Conservation (phyloP, 2,888 invertebrate genomes). For the Eudasyphora cyanicolor region DNA sequence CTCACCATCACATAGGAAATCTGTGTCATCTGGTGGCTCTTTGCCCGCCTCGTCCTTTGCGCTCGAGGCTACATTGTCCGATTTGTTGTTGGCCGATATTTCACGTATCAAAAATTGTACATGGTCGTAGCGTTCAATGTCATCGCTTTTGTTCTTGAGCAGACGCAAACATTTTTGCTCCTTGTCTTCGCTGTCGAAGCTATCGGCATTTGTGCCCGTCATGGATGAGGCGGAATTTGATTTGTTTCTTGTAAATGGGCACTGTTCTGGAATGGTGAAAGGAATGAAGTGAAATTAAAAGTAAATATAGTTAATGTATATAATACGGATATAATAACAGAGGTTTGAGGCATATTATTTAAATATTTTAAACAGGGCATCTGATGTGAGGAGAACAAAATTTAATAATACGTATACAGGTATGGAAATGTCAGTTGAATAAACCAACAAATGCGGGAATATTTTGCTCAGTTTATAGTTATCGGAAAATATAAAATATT, state of each 20-base stretch:
- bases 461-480: too few relatives aligned
- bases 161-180: conserved; percentile 77
- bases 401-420: too few relatives aligned
- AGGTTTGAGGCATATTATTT: too few relatives aligned
- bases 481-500: too few relatives aligned
- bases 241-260: conserved; percentile 67
- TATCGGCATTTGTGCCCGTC: conserved; percentile 58
- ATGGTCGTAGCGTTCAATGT: conserved; percentile 86
- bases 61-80: conserved; percentile 84
- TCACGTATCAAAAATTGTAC: conserved; percentile 96
- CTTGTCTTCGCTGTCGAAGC: conserved; percentile 75
- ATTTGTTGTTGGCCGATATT: conserved; percentile 81
- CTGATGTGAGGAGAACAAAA: too few relatives aligned
- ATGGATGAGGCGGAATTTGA: conserved; percentile 65
- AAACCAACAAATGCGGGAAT: too few relatives aligned
- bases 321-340: too few relatives aligned
- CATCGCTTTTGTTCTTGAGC: conserved; percentile 79
- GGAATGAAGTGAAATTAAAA: too few relatives aligned
- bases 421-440: too few relatives aligned
- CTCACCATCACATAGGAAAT: conserved; percentile 78
- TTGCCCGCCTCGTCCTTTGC: conserved; percentile 74
- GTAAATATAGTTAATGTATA: too few relatives aligned
- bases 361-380: too few relatives aligned
- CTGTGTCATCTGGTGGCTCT: conserved; percentile 77
- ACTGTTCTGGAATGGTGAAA: conserved; percentile 63